Percentiles rank a stretch among this genome's conserved stretches.
These are phyloP conservation scores for Drosophila phalerata DNA, from an alignment of 2,888 invertebrate genomes.

Conservation along the genomic window DNA sequence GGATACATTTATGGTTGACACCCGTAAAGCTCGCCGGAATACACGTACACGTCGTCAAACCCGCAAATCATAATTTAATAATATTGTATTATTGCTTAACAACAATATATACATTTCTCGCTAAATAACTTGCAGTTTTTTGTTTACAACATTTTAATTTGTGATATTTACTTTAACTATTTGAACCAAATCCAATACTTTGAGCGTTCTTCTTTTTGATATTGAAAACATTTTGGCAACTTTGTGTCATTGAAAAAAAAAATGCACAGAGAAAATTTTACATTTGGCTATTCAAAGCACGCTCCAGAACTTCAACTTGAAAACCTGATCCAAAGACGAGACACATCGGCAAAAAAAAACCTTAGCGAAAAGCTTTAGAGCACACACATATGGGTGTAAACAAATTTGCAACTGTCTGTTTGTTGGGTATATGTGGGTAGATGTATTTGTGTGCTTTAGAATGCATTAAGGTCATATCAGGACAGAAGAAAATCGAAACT, in stretches of 20 bases:
- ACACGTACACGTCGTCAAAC: not conserved
- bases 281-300: conserved; percentile 27
- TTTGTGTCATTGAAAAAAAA: conserved; percentile 37
- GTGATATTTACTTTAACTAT: too few relatives aligned
- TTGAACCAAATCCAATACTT: not conserved
- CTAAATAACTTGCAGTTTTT: too few relatives aligned
- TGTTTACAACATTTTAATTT: too few relatives aligned
- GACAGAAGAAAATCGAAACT: conserved; percentile 12
- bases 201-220: not conserved
- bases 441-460: conserved; percentile 42
- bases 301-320: not conserved
- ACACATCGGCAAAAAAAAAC: conserved; percentile 17
- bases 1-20: not conserved
- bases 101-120: too few relatives aligned
- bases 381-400: conserved; percentile 21
- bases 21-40: too few relatives aligned
- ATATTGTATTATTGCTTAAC: not conserved
- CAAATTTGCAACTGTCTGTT: conserved; percentile 31
- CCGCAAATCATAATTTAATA: not conserved
- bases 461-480: conserved; percentile 44
- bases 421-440: conserved; percentile 7
- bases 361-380: conserved; percentile 3
- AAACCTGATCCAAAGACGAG: conserved; percentile 19
- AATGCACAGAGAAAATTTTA: conserved; percentile 27
- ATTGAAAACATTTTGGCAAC: conserved; percentile 28